Conservation (phyloP, 2,113 vertebrate genomes). For the Notothenia rossii region DNA sequence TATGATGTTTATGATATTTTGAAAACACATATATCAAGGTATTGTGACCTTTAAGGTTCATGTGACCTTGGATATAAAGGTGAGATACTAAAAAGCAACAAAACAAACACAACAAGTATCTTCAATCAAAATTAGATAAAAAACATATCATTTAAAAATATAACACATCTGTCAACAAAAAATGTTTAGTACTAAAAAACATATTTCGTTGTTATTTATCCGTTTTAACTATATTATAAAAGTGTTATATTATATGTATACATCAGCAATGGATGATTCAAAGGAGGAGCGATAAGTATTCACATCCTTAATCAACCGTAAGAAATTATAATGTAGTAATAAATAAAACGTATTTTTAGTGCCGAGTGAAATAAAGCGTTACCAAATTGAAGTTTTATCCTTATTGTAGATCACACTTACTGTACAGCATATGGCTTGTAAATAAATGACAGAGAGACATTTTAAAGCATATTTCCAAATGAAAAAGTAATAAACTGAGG, state of each 20-base stretch:
- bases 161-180: background rate
- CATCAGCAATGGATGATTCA: background rate
- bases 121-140: background rate
- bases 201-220: background rate
- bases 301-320: background rate
- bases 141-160: background rate
- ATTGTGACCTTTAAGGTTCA: background rate
- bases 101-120: background rate
- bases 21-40: background rate
- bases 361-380: background rate
- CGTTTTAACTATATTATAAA: background rate
- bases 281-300: background rate
- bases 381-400: background rate
- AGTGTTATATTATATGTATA: background rate
- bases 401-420: background rate
- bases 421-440: background rate
- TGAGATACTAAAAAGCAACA: background rate
- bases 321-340: background rate
- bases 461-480: background rate
- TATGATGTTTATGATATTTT: background rate
- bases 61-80: background rate
- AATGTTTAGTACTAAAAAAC: background rate
- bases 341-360: background rate
- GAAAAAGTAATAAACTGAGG: slow-evolving; percentile 4
- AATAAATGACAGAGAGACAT: background rate